These are phyloP conservation scores for Halisarca cf. caerulea DNA, from an alignment of 37 sponge, comb jelly and placozoan genomes.

Conservation along the genomic window DNA sequence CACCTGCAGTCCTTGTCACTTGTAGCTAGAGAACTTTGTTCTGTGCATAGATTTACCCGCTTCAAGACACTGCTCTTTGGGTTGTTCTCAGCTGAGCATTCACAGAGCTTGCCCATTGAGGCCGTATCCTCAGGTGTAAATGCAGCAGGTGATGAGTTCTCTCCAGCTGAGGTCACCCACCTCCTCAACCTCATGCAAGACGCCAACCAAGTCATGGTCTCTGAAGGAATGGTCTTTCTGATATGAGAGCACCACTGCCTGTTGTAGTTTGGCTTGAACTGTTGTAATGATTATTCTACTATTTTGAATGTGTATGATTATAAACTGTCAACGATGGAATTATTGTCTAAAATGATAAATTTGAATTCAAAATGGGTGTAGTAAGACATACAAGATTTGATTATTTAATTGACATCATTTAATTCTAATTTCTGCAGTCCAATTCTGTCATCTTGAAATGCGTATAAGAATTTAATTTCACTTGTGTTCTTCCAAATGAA, in stretches of 20 bases:
- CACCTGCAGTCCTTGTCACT: too few species aligned
- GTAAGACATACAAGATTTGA: not conserved
- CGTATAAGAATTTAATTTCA: conserved; percentile 80
- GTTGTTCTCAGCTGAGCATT: conserved; percentile 67
- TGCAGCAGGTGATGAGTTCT: conserved; percentile 45
- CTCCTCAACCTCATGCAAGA: conserved; percentile 85
- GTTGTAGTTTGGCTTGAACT: too few species aligned
- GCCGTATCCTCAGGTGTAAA: conserved; percentile 51
- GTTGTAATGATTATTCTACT: too few species aligned
- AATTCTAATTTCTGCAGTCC: not conserved
- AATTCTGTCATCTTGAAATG: conserved; percentile 17
- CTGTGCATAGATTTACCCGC: conserved; percentile 37
- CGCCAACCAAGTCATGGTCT: conserved; percentile 94
- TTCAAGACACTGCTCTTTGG: conserved; percentile 58
- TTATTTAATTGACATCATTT: not conserved
- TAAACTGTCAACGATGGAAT: too few species aligned
- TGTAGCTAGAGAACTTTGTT: not conserved
- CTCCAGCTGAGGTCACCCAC: conserved; percentile 51
- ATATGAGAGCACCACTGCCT: too few species aligned
- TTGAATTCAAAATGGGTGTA: not conserved
- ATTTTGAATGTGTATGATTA: too few species aligned
- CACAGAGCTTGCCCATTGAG: conserved; percentile 70
- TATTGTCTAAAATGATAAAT: too few species aligned
- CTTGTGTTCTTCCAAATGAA: conserved; percentile 88
- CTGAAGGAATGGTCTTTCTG: conserved; percentile 80